Evolutionary conservation across 2,888 invertebrate genomes (phyloP).

Genomic region (Philaethria dido): DNA sequence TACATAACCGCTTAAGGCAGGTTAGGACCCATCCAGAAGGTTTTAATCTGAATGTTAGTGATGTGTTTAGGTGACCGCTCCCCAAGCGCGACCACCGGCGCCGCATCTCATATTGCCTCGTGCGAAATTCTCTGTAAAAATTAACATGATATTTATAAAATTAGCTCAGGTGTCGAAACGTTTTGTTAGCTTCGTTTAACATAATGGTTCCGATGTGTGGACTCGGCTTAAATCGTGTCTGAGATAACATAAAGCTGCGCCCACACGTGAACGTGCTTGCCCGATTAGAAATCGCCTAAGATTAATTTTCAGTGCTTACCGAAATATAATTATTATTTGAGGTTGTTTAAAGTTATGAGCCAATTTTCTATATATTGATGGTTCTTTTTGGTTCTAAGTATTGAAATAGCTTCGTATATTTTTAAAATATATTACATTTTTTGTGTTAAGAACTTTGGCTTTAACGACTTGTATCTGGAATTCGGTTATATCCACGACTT

Average conservation of each 20-base stretch:
- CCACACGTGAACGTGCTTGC: slow-evolving; percentile 34
- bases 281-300: slow-evolving; percentile 17
- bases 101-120: slow-evolving; percentile 68
- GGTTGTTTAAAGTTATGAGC: too few relatives aligned
- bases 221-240: slow-evolving; percentile 35
- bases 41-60: slow-evolving; percentile 49
- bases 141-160: slow-evolving; percentile 64
- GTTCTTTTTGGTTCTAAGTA: too few relatives aligned
- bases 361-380: too few relatives aligned
- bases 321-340: slow-evolving; percentile 4
- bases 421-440: too few relatives aligned
- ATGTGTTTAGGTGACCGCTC: slow-evolving; percentile 31
- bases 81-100: slow-evolving; percentile 67
- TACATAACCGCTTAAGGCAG: slow-evolving; percentile 26
- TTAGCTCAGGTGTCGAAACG: slow-evolving; percentile 65
- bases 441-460: too few relatives aligned
- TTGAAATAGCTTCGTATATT: too few relatives aligned
- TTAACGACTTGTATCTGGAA: too few relatives aligned
- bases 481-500: too few relatives aligned
- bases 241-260: slow-evolving; percentile 38
- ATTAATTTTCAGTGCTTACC: slow-evolving; percentile 19
- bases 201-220: slow-evolving; percentile 45
- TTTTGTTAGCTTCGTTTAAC: slow-evolving; percentile 54
- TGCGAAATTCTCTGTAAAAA: slow-evolving; percentile 67
- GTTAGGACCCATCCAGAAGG: slow-evolving; percentile 47